Evolutionary conservation across 2,888 invertebrate species (phyloP).

Genomic region (Tetranychus truncatus): DNA sequence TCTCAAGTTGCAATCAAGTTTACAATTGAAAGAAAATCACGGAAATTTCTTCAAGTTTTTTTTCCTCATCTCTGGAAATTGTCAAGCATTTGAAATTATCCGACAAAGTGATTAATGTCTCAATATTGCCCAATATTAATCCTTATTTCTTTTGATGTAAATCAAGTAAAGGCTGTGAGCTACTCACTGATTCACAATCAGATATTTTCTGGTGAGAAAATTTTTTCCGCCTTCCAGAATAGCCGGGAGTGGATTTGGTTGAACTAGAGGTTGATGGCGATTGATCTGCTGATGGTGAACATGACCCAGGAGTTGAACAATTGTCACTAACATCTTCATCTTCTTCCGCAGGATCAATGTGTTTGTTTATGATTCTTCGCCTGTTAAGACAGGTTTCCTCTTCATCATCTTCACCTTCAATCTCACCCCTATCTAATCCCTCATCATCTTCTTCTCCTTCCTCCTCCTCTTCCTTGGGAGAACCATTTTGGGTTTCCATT

Average conservation of each 20-base stretch:
- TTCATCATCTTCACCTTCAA: neutral
- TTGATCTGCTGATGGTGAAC: neutral
- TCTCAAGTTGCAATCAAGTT: too few relatives aligned
- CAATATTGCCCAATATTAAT: neutral
- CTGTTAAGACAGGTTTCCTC: neutral
- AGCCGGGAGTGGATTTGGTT: neutral
- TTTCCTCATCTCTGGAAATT: too few relatives aligned
- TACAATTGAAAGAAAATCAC: too few relatives aligned
- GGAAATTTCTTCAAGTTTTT: too few relatives aligned
- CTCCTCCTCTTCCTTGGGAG: neutral
- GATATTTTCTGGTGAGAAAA: neutral
- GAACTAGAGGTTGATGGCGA: neutral
- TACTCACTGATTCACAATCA: neutral
- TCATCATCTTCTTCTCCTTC: neutral
- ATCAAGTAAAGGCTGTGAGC: neutral
- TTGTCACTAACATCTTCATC: neutral
- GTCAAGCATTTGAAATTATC: too few relatives aligned
- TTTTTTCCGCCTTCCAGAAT: neutral
- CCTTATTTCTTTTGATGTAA: neutral
- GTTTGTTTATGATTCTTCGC: neutral
- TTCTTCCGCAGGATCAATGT: neutral
- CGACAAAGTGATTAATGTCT: neutral
- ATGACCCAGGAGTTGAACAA: neutral
- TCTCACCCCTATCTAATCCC: too few relatives aligned
- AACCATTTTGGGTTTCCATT: constrained; percentile 38